These are phyloP conservation scores for Sandelia bainsii DNA, from an alignment of 2,797 vertebrate species.

Conservation along the genomic window DNA sequence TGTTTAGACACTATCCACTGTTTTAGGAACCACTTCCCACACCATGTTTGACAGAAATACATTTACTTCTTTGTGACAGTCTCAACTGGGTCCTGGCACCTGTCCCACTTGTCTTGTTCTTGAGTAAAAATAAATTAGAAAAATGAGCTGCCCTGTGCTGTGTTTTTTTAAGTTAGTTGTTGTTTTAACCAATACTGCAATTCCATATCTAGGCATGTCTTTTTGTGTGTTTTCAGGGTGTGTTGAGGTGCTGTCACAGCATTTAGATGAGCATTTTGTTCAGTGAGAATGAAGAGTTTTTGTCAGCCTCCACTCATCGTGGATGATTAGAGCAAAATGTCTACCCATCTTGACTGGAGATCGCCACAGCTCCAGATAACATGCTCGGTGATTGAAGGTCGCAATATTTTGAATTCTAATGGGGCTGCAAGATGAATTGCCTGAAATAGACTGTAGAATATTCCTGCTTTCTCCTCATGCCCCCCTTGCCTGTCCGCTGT, in stretches of 20 bases:
- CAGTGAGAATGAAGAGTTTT: constrained; percentile 98
- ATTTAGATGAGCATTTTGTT: constrained; percentile 99
- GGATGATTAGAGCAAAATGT: constrained; percentile 99
- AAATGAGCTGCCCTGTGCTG: constrained; percentile 11
- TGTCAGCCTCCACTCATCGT: constrained; percentile 99
- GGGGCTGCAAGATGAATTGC: constrained; percentile 99
- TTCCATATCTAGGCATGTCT: constrained; percentile 74
- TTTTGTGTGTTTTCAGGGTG: constrained; percentile 90
- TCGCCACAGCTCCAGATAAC: constrained; percentile 99
- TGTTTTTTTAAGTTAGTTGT: constrained; percentile 87
- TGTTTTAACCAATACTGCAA: constrained; percentile 69
- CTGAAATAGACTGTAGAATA: constrained; percentile 99
- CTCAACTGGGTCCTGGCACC: constrained; percentile 17
- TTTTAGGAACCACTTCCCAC: constrained; percentile 9
- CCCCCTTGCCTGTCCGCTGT: constrained; percentile 94
- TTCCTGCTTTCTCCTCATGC: constrained; percentile 90
- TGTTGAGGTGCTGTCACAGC: constrained; percentile 95
- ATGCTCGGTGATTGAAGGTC: constrained; percentile 99
- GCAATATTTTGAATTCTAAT: constrained; percentile 99
- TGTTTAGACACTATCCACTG: constrained; percentile 1
- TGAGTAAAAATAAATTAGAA: constrained; percentile 15
- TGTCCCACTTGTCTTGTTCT: constrained; percentile 2
- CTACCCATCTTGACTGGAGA: constrained; percentile 99
- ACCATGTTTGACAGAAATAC: constrained; percentile 8
- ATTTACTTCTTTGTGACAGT: not conserved